phyloP scores from a whole-genome alignment of 2,113 vertebrate genomes.

The Hipposideros armiger region DNA sequence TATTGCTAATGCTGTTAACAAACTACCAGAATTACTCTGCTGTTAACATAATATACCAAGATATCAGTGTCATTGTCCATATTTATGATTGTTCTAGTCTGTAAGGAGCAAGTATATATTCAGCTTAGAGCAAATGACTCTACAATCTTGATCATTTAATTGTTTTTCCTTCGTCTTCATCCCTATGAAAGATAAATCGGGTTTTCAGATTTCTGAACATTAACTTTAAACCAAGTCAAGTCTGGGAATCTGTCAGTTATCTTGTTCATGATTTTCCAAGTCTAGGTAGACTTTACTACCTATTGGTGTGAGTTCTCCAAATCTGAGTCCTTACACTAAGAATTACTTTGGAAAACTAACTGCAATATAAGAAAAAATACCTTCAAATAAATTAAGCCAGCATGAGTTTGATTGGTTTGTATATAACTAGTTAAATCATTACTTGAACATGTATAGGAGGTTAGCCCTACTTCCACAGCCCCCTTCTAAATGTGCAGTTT shows the following conservation, averaged over 20 bases:
- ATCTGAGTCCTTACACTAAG: not conserved
- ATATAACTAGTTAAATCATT: not conserved
- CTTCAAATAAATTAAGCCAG: constrained; percentile 42
- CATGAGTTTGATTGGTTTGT: constrained; percentile 48
- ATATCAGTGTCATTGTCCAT: not conserved
- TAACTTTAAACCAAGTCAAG: constrained; percentile 22
- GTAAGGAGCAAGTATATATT: not conserved
- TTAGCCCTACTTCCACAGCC: not conserved
- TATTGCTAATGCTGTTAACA: not conserved
- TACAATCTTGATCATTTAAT: constrained; percentile 39
- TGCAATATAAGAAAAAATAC: constrained; percentile 24
- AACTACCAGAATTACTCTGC: not conserved
- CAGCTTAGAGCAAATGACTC: not conserved
- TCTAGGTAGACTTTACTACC: not conserved
- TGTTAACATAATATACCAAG: not conserved
- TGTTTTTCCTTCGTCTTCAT: constrained; percentile 31
- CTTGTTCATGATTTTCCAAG: constrained; percentile 27
- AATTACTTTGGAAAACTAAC: constrained; percentile 53
- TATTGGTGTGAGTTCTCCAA: constrained; percentile 43
- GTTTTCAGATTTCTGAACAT: constrained; percentile 44
- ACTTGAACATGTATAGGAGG: not conserved
- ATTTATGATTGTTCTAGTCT: constrained; percentile 1
- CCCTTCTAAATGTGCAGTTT: not conserved
- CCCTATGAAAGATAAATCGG: constrained; percentile 15
- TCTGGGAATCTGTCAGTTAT: constrained; percentile 12